Conservation (phyloP, 2,888 invertebrate genomes). For the Lochmaea capreae region DNA sequence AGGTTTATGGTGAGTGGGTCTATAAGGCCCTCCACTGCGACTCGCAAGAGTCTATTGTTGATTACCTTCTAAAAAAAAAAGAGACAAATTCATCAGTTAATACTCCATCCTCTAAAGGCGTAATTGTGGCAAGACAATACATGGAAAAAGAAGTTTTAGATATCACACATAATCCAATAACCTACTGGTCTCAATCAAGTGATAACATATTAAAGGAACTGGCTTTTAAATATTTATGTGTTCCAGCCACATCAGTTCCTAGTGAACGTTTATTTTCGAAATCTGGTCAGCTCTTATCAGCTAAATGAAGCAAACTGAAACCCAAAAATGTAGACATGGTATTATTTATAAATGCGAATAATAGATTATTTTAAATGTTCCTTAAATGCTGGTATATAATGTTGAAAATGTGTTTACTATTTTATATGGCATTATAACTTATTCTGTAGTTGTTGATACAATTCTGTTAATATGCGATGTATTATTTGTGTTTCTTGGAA, state of each 20-base stretch:
- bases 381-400: constrained; percentile 4
- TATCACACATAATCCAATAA: constrained; percentile 10
- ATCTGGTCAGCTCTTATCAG: constrained; percentile 14
- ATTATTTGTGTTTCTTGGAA: constrained; percentile 4
- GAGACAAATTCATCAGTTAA: constrained; percentile 3
- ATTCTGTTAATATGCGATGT: background rate
- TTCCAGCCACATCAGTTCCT: constrained; percentile 23
- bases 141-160: constrained; percentile 14
- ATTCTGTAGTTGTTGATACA: constrained; percentile 4
- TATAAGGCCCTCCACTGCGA: too few species aligned
- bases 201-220: constrained; percentile 11
- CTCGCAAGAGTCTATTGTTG: too few species aligned
- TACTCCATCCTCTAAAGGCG: constrained; percentile 14
- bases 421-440: constrained; percentile 1
- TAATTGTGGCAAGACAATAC: constrained; percentile 14
- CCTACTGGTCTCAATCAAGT: constrained; percentile 14
- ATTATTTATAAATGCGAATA: constrained; percentile 22
- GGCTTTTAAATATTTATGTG: constrained; percentile 19
- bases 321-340: constrained; percentile 25
- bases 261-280: constrained; percentile 24
- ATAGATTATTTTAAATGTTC: background rate
- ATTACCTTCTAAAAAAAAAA: background rate
- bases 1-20: too few species aligned
- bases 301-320: constrained; percentile 20
- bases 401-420: too few species aligned